Evolutionary conservation across 2,888 invertebrate species (phyloP).

Genomic region (Rhagonycha fulva): DNA sequence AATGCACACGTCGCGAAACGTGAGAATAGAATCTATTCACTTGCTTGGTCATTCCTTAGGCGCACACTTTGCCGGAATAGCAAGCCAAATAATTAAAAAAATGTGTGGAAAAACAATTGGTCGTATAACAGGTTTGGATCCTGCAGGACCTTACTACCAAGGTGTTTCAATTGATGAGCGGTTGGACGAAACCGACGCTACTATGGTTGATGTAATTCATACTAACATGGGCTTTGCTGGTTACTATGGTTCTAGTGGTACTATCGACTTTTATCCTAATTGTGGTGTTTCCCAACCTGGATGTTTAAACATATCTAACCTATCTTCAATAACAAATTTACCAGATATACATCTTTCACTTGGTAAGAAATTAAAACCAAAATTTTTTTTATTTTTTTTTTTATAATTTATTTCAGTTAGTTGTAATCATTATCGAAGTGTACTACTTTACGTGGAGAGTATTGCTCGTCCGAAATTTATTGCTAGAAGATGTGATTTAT

Average conservation of each 20-base stretch:
- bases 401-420: not conserved
- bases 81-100: not conserved
- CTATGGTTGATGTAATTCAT: slow-evolving; percentile 8
- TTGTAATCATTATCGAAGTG: not conserved
- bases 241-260: slow-evolving; percentile 1
- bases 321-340: not conserved
- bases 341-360: not conserved
- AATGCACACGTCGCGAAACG: not conserved
- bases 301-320: not conserved
- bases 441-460: not conserved
- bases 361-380: not conserved
- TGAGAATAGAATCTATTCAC: not conserved
- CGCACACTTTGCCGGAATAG: not conserved
- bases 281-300: slow-evolving; percentile 9
- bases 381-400: not conserved
- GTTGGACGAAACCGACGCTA: not conserved
- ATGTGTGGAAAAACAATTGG: not conserved
- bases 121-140: slow-evolving; percentile 13
- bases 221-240: not conserved
- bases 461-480: not conserved
- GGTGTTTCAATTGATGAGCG: not conserved
- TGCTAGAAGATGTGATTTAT: not conserved
- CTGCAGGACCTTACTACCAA: slow-evolving; percentile 8
- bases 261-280: slow-evolving; percentile 5
- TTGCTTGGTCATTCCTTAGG: slow-evolving; percentile 9